A percentile compares a stretch with the other conserved stretches of the same genome.
Conservation (phyloP, 2,113 vertebrate species). For the Morphnarchus princeps region DNA sequence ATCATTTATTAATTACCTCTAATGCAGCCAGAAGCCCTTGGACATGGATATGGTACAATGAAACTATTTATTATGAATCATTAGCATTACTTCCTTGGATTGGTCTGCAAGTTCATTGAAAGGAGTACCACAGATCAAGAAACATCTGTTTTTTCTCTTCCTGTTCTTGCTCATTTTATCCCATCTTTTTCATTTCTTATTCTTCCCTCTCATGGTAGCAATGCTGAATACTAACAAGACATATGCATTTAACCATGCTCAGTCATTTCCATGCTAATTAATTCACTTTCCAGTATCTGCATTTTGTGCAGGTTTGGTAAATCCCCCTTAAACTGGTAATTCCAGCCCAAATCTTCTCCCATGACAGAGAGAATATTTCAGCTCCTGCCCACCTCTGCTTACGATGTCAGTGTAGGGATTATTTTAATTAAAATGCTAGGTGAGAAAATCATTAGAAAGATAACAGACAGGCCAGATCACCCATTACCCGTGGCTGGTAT, state of each 20-base stretch:
- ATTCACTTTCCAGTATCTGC: neutral
- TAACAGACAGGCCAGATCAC: neutral
- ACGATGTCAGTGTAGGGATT: neutral
- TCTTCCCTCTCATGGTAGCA: neutral
- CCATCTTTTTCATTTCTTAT: neutral
- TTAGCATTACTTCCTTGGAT: neutral
- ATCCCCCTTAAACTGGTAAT: constrained; percentile 9
- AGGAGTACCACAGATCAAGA: neutral
- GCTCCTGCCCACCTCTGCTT: neutral
- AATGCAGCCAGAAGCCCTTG: neutral
- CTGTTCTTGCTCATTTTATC: neutral
- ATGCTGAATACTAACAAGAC: neutral
- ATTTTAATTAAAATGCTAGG: constrained; percentile 35
- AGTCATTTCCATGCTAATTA: neutral
- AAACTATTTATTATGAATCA: neutral
- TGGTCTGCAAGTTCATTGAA: neutral
- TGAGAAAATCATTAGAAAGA: constrained; percentile 12
- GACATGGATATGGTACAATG: neutral
- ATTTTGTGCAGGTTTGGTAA: constrained; percentile 16
- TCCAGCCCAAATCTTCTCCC: neutral
- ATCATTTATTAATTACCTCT: neutral
- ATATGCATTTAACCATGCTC: neutral
- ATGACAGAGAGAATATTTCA: neutral
- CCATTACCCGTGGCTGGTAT: neutral
- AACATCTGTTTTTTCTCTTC: neutral